These are phyloP conservation scores for Mormyrus iriodes DNA, from an alignment of 2,113 vertebrate species.

Conservation along the genomic window DNA sequence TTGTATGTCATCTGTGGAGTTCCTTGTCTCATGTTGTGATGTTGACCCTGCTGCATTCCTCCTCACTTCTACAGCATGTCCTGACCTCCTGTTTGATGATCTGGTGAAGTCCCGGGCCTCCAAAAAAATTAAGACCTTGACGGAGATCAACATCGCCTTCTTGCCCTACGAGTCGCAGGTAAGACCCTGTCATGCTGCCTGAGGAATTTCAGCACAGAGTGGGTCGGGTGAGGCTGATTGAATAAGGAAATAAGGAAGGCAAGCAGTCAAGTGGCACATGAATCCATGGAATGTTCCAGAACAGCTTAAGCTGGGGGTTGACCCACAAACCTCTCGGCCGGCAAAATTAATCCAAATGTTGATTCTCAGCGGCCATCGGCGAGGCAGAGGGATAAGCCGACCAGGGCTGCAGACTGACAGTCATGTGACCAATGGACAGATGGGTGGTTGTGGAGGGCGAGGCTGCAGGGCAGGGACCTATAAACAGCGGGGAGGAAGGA, in stretches of 20 bases:
- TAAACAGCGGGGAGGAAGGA: background rate
- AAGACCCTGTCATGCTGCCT: constrained; percentile 33
- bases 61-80: constrained; percentile 68
- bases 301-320: constrained; percentile 32
- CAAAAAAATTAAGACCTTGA: constrained; percentile 95
- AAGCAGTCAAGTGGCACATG: background rate
- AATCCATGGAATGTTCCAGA: constrained; percentile 37
- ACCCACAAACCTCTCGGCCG: constrained; percentile 47
- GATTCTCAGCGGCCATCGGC: constrained; percentile 45
- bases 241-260: background rate
- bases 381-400: constrained; percentile 25
- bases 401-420: constrained; percentile 25
- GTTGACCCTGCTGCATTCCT: background rate
- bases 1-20: background rate
- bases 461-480: constrained; percentile 12
- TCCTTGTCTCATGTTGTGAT: background rate
- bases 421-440: constrained; percentile 47
- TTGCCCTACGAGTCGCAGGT: constrained; percentile 97
- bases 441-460: constrained; percentile 31
- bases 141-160: constrained; percentile 94
- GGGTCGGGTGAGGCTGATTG: background rate
- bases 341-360: constrained; percentile 46
- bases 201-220: background rate
- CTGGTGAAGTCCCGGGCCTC: constrained; percentile 91
- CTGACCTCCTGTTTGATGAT: constrained; percentile 84